Evolutionary conservation across 2,113 vertebrate genomes (phyloP).

Genomic region (Shinisaurus crocodilurus): DNA sequence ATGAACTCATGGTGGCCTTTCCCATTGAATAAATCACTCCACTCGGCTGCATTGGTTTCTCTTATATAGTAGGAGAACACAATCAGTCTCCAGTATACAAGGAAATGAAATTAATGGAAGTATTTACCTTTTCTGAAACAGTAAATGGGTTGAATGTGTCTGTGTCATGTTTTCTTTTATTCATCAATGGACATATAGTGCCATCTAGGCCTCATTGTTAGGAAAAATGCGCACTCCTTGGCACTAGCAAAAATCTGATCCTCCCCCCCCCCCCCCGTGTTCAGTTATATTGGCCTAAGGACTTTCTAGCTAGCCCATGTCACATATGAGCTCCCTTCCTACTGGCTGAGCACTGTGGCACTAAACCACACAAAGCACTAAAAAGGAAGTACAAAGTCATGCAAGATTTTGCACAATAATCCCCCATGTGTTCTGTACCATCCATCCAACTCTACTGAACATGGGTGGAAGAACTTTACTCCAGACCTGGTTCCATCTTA

Average conservation of each 20-base stretch:
- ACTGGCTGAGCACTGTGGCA: background rate
- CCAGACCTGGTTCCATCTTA: background rate
- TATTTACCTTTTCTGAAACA: slow-evolving; percentile 3
- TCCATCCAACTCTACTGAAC: background rate
- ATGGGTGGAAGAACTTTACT: background rate
- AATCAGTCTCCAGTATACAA: background rate
- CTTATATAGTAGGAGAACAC: background rate
- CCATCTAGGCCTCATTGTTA: slow-evolving; percentile 23
- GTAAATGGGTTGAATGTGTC: background rate
- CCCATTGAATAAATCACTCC: background rate
- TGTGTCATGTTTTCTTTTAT: background rate
- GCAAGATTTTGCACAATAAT: background rate
- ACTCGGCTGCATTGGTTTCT: background rate
- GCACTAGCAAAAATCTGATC: background rate
- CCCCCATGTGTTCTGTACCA: too few species aligned
- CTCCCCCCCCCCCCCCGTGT: background rate
- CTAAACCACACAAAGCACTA: background rate
- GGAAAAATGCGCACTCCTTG: background rate
- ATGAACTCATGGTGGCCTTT: background rate
- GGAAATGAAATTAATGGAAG: background rate
- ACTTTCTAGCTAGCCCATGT: background rate
- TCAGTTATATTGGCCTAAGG: background rate
- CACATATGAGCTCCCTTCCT: background rate
- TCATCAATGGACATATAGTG: slow-evolving; percentile 32
- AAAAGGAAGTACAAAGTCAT: background rate